Evolutionary conservation across 2,888 invertebrate species (phyloP).

Genomic region (Empis livida): DNA sequence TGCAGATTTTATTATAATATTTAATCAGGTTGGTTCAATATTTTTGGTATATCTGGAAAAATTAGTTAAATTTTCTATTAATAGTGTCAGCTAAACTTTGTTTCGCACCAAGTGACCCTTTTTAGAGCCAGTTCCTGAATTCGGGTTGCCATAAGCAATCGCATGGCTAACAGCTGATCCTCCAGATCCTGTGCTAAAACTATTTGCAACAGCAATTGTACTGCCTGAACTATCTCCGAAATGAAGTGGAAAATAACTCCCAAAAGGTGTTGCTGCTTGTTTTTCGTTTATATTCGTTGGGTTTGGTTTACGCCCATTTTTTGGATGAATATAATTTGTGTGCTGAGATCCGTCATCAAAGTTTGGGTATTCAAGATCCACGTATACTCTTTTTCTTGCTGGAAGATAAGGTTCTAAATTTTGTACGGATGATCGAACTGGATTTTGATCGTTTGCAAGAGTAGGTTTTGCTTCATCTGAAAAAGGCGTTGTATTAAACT

Average conservation of each 20-base stretch:
- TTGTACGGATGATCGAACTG: background rate
- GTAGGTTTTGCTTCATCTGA: too few relatives aligned
- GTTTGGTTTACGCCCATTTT: background rate
- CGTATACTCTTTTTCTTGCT: background rate
- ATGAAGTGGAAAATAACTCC: slow-evolving; percentile 33
- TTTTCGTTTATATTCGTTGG: background rate
- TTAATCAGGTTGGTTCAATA: too few relatives aligned
- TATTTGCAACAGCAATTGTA: slow-evolving; percentile 36
- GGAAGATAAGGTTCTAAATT: background rate
- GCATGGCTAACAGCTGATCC: slow-evolving; percentile 35
- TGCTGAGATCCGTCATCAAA: too few relatives aligned
- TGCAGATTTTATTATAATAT: too few relatives aligned
- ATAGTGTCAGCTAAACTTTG: too few relatives aligned
- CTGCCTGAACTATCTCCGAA: slow-evolving; percentile 32
- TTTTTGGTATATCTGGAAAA: too few relatives aligned
- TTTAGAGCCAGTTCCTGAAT: slow-evolving; percentile 6
- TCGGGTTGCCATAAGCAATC: slow-evolving; percentile 34
- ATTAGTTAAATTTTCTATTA: too few relatives aligned
- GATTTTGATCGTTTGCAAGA: background rate
- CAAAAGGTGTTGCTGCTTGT: slow-evolving; percentile 20
- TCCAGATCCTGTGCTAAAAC: slow-evolving; percentile 35
- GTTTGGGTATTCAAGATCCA: too few relatives aligned
- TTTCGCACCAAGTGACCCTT: too few relatives aligned
- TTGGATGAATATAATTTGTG: background rate
- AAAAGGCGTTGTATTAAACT: too few relatives aligned